Conservation (phyloP, 2,797 vertebrate species). For the Lateolabrax maculatus region DNA sequence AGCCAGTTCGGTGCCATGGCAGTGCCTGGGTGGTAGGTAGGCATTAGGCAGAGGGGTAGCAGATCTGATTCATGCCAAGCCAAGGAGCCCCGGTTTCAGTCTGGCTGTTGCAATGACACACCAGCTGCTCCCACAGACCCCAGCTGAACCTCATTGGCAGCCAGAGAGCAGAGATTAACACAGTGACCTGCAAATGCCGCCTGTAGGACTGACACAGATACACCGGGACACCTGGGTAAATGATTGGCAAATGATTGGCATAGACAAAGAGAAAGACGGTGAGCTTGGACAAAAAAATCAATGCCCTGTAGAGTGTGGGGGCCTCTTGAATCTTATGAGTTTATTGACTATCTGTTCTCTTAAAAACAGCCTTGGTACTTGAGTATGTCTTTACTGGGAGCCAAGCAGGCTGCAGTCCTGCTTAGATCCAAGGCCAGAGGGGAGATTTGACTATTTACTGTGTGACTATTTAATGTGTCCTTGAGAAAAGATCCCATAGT, state of each 20-base stretch:
- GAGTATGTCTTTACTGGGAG: constrained; percentile 24
- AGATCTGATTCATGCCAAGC: constrained; percentile 72
- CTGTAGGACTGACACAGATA: constrained; percentile 74
- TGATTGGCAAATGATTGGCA: constrained; percentile 55
- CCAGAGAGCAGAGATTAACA: constrained; percentile 77
- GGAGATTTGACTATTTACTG: constrained; percentile 16
- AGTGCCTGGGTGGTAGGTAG: constrained; percentile 49
- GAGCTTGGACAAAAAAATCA: constrained; percentile 30
- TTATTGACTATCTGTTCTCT: constrained; percentile 40
- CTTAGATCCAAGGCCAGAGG: neutral
- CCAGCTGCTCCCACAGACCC: constrained; percentile 79
- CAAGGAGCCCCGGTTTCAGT: constrained; percentile 73
- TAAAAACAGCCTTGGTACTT: constrained; percentile 17
- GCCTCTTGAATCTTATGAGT: constrained; percentile 30
- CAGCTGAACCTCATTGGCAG: constrained; percentile 77
- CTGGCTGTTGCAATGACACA: constrained; percentile 69
- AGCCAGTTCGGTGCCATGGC: constrained; percentile 23
- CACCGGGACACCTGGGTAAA: constrained; percentile 76
- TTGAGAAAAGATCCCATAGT: constrained; percentile 21
- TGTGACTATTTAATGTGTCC: constrained; percentile 13
- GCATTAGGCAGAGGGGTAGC: constrained; percentile 62
- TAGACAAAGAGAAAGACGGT: constrained; percentile 36
- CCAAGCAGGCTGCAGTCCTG: neutral
- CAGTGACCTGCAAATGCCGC: constrained; percentile 79
- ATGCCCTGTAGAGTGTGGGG: constrained; percentile 16